phyloP scores from a whole-genome alignment of 1,140 invertebrate species.

The Nebria ingens region DNA sequence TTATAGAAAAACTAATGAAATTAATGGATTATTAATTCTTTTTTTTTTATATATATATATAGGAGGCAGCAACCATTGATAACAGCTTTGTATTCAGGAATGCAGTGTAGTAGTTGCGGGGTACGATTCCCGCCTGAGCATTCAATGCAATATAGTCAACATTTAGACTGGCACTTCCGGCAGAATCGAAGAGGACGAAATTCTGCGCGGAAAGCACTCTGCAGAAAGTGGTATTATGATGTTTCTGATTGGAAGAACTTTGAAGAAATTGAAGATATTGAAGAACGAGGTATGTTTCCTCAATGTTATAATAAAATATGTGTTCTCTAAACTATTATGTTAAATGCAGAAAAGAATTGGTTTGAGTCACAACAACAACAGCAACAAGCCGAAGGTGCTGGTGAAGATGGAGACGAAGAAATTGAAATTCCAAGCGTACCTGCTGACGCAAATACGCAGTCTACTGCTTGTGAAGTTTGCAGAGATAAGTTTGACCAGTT shows the following conservation, averaged over 20 bases:
- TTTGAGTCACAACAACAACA: conserved; percentile 64
- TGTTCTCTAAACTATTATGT: too few relatives aligned
- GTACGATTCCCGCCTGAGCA: conserved; percentile 79
- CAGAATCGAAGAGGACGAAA: conserved; percentile 83
- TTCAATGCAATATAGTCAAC: conserved; percentile 80
- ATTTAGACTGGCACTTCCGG: conserved; percentile 95
- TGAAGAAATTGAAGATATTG: conserved; percentile 86
- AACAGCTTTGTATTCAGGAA: conserved; percentile 64
- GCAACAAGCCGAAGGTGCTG: conserved; percentile 34
- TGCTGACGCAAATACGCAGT: conserved; percentile 43
- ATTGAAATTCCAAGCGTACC: conserved; percentile 49
- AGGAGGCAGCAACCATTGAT: conserved; percentile 59
- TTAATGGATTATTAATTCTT: conserved; percentile 16
- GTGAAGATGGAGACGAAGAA: conserved; percentile 39
- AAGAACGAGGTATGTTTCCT: conserved; percentile 80
- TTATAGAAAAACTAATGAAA: background rate
- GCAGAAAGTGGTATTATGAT: conserved; percentile 81
- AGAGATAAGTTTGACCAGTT: conserved; percentile 86
- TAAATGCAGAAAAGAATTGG: conserved; percentile 67
- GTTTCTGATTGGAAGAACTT: conserved; percentile 88
- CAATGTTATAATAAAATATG: too few relatives aligned
- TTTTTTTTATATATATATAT: conserved; percentile 16
- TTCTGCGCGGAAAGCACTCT: conserved; percentile 69
- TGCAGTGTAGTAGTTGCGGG: conserved; percentile 92
- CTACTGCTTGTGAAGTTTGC: conserved; percentile 74